Percentiles rank a stretch among this genome's conserved stretches.
Evolutionary conservation across 2,888 invertebrate species (phyloP).

Genomic region (Koerneria pararmatus): DNA sequence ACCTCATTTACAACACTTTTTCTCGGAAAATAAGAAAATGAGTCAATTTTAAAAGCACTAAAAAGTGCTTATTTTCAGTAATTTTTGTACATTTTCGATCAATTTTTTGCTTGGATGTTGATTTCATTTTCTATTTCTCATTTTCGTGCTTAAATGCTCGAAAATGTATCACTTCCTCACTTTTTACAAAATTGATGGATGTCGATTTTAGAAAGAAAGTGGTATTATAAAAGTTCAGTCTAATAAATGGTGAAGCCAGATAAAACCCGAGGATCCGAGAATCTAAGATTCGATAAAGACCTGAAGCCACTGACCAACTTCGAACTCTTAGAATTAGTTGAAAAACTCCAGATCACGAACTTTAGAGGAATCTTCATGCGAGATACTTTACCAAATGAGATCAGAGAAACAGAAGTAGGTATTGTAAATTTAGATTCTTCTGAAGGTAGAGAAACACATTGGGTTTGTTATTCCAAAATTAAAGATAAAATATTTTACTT

Average conservation of each 20-base stretch:
- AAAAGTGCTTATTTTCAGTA: too few species aligned
- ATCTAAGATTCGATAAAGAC: slow-evolving; percentile 5
- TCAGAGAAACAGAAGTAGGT: slow-evolving; percentile 1
- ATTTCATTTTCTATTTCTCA: slow-evolving; percentile 28
- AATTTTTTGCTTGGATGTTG: slow-evolving; percentile 26
- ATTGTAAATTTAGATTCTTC: slow-evolving; percentile 18
- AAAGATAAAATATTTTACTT: not conserved
- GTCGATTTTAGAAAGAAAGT: slow-evolving; percentile 24
- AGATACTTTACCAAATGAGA: slow-evolving; percentile 5
- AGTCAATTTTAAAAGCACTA: too few species aligned
- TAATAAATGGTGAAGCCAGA: too few species aligned
- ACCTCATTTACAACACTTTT: too few species aligned
- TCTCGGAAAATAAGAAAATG: too few species aligned
- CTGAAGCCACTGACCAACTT: slow-evolving; percentile 13
- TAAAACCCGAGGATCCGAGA: too few species aligned
- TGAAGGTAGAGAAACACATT: slow-evolving; percentile 11
- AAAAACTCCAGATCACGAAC: slow-evolving; percentile 1
- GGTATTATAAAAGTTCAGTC: too few species aligned
- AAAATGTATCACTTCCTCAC: slow-evolving; percentile 25
- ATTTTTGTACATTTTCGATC: slow-evolving; percentile 24
- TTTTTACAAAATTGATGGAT: slow-evolving; percentile 28
- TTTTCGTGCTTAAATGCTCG: slow-evolving; percentile 25
- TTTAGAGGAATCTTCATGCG: slow-evolving; percentile 18
- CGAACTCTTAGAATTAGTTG: not conserved
- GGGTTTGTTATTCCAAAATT: slow-evolving; percentile 16